A percentile compares a stretch with the other conserved stretches of the same genome.
Evolutionary conservation across 2,113 vertebrate genomes (phyloP).

Genomic region (Antennarius striatus): DNA sequence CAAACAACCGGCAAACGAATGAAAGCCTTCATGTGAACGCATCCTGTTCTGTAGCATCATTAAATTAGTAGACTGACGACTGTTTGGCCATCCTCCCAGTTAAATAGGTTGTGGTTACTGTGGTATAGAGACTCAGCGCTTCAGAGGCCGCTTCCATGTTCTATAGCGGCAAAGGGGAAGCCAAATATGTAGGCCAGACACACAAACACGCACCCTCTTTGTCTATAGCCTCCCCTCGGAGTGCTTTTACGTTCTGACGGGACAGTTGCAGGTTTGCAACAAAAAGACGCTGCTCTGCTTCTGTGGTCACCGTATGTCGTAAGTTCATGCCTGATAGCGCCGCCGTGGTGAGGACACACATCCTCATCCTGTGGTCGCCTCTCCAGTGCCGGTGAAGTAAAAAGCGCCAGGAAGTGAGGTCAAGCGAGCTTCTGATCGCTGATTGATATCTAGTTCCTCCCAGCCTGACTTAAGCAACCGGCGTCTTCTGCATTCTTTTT

Average conservation of each 20-base stretch:
- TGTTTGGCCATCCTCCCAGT: conserved; percentile 38
- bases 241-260: conserved; percentile 16
- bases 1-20: too few species aligned
- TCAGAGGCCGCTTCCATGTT: conserved; percentile 27
- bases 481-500: conserved; percentile 2
- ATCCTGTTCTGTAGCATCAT: conserved; percentile 18
- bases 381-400: conserved; percentile 51
- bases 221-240: conserved; percentile 7
- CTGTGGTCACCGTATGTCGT: conserved; percentile 65
- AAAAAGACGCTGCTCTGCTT: conserved; percentile 30
- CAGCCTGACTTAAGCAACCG: conserved; percentile 8
- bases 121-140: conserved; percentile 41
- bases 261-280: conserved; percentile 51
- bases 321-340: conserved; percentile 52
- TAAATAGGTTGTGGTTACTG: conserved; percentile 66
- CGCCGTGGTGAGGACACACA: conserved; percentile 69
- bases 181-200: conserved; percentile 60
- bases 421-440: conserved; percentile 49
- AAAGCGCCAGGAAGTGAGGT: conserved; percentile 67
- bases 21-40: too few species aligned
- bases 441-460: conserved; percentile 48
- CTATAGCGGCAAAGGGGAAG: conserved; percentile 38
- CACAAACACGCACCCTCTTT: conserved; percentile 1
- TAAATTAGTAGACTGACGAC: conserved; percentile 39
- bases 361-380: conserved; percentile 69